Base-by-base conservation (phyloP, 2,797 vertebrate species). In the Rhinichthys osculus region DNA sequence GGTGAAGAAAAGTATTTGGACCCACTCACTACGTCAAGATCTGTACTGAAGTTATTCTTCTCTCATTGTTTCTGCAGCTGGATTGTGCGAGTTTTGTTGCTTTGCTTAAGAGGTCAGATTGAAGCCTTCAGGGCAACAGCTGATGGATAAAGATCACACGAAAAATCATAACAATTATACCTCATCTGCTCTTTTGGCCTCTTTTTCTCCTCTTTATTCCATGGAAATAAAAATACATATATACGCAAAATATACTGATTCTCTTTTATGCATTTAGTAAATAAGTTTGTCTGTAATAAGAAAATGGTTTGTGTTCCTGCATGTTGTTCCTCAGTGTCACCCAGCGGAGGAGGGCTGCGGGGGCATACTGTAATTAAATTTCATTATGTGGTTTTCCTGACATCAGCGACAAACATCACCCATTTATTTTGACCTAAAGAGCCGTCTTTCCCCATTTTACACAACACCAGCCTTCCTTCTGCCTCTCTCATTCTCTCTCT, bases 381-480 rank as follows among this genome's bases (percentile, higher is more conserved):
- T 78, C 72, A 88, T 81, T 85, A 66, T 67, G 30, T 87, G 79
- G 87, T 87, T 87, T 54, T 88, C 85, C 81, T 88, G 87, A 88
- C 81, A 90, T 59, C n/a, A 71, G 16, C 57, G 78, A 81, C 87
- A 88, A 88, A 87, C 78, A 87, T 88, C 80, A 74, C 80, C 59
- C 67, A 84, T 82, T 64, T 87, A 64, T 83, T 84, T 85, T 62
- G 44, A 86, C 71, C 83, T 73, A 47, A 81, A 84, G 81, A 30
- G 73, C 72, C 19, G 42, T 54, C 38, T 79, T 70, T 59, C 67
- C 27, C 47, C 30, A n/a, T 70, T 77, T 90, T 87, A 85, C 72
- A 81, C 87, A 87, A 84, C 30, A 50, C 40, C 42, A 74, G 21
- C 66, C 14, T 52, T 74, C 33, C 82, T 7, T 64, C 16, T 78